Percentiles rank a stretch among this genome's conserved stretches.
phyloP scores from a whole-genome alignment of 2,888 invertebrate genomes.

The Dione vanillae region DNA sequence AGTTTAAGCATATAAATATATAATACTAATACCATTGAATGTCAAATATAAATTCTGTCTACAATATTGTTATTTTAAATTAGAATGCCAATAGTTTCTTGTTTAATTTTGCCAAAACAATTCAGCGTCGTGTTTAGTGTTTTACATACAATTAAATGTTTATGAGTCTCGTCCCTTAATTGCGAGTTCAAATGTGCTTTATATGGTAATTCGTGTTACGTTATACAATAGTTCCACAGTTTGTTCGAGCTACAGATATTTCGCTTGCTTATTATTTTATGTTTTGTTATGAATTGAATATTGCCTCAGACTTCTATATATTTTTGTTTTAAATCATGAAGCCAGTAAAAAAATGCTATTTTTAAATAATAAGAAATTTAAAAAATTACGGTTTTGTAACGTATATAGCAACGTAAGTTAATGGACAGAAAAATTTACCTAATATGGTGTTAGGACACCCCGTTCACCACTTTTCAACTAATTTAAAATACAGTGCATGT shows the following conservation, averaged over 20 bases:
- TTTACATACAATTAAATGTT: slow-evolving; percentile 37
- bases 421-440: too few relatives aligned
- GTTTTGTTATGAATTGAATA: slow-evolving; percentile 24
- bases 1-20: too few relatives aligned
- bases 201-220: slow-evolving; percentile 44
- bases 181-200: slow-evolving; percentile 53
- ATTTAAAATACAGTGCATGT: too few relatives aligned
- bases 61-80: not conserved
- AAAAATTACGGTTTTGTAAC: too few relatives aligned
- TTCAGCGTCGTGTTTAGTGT: slow-evolving; percentile 22
- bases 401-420: too few relatives aligned
- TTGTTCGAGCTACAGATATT: slow-evolving; percentile 37
- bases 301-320: slow-evolving; percentile 22
- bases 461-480: too few relatives aligned
- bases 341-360: too few relatives aligned
- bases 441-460: too few relatives aligned
- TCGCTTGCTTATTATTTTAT: slow-evolving; percentile 39
- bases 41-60: too few relatives aligned
- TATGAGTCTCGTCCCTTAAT: slow-evolving; percentile 44
- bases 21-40: too few relatives aligned
- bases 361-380: too few relatives aligned
- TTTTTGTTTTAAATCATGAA: not conserved
- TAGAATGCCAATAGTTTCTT: slow-evolving; percentile 49
- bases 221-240: slow-evolving; percentile 39
- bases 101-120: slow-evolving; percentile 20